phyloP scores from a whole-genome alignment of 2,888 invertebrate genomes.

The Campopleginae sp. region DNA sequence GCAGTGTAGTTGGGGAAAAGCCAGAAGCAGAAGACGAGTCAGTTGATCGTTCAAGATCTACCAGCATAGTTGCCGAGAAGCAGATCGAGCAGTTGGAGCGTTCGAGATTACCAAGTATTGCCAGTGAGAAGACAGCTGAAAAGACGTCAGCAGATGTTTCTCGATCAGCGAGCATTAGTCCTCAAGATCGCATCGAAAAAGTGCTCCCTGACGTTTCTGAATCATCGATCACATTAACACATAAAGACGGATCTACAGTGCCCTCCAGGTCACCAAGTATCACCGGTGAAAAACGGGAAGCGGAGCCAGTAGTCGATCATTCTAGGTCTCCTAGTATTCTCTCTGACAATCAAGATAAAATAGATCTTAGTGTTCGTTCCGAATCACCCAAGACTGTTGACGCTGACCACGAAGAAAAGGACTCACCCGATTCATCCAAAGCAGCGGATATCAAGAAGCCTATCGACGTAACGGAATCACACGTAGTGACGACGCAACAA shows the following conservation, averaged over 20 bases:
- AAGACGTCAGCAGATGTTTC: background rate
- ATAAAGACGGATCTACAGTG: slow-evolving; percentile 48
- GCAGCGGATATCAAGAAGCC: background rate
- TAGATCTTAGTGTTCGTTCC: background rate
- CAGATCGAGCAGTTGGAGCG: slow-evolving; percentile 47
- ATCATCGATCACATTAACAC: slow-evolving; percentile 9
- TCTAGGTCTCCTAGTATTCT: slow-evolving; percentile 47
- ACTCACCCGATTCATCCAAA: background rate
- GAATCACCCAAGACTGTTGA: background rate
- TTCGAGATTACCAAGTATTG: slow-evolving; percentile 42
- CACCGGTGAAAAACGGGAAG: slow-evolving; percentile 26
- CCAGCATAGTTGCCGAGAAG: slow-evolving; percentile 48
- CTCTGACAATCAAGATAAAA: slow-evolving; percentile 26
- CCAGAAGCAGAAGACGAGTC: background rate
- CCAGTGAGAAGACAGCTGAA: slow-evolving; percentile 26
- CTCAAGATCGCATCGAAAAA: slow-evolving; percentile 43
- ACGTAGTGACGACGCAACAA: background rate
- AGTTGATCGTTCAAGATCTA: slow-evolving; percentile 25
- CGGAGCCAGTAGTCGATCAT: slow-evolving; percentile 37
- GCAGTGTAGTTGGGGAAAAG: background rate
- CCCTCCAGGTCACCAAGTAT: slow-evolving; percentile 30
- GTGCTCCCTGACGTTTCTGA: slow-evolving; percentile 2
- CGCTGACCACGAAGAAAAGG: slow-evolving; percentile 9
- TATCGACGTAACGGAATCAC: background rate
- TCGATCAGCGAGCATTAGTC: slow-evolving; percentile 41